A percentile compares a stretch with the other conserved stretches of the same genome.
These are phyloP conservation scores for Xenus cinereus DNA, from an alignment of 2,113 vertebrate species.

Conservation along the genomic window DNA sequence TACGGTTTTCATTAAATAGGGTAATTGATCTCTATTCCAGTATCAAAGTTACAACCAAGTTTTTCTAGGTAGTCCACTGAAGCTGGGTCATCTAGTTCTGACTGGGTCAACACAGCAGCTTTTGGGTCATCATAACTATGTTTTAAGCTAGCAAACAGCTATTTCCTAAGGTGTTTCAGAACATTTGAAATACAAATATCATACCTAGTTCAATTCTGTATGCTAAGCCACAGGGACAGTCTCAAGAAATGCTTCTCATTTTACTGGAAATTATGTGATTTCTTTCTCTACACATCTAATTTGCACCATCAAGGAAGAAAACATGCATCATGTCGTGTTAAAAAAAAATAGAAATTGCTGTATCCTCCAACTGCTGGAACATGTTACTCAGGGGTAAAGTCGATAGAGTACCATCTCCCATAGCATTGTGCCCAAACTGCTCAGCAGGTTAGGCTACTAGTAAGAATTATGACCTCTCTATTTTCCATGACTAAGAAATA, in stretches of 20 bases:
- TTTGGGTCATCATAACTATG: not conserved
- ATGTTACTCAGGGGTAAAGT: not conserved
- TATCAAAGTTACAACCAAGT: not conserved
- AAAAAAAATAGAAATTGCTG: not conserved
- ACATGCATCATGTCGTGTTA: not conserved
- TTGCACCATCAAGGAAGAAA: not conserved
- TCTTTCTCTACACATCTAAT: not conserved
- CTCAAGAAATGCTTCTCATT: not conserved
- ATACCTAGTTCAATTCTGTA: not conserved
- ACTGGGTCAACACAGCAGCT: not conserved
- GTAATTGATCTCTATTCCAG: not conserved
- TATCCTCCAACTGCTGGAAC: not conserved
- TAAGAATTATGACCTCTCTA: not conserved
- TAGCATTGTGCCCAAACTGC: not conserved
- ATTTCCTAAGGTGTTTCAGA: not conserved
- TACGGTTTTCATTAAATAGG: not conserved
- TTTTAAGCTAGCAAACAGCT: not conserved
- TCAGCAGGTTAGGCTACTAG: not conserved
- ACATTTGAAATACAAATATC: not conserved
- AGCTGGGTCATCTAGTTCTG: not conserved
- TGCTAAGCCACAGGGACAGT: rapidly evolving
- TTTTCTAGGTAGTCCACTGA: not conserved
- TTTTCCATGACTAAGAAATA: not conserved
- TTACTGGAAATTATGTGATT: not conserved
- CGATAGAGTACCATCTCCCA: not conserved